Evolutionary conservation across 2,888 invertebrate genomes (phyloP), one percentile per base, ranked within the genome.

Genomic region (Diogma glabrata): DNA sequence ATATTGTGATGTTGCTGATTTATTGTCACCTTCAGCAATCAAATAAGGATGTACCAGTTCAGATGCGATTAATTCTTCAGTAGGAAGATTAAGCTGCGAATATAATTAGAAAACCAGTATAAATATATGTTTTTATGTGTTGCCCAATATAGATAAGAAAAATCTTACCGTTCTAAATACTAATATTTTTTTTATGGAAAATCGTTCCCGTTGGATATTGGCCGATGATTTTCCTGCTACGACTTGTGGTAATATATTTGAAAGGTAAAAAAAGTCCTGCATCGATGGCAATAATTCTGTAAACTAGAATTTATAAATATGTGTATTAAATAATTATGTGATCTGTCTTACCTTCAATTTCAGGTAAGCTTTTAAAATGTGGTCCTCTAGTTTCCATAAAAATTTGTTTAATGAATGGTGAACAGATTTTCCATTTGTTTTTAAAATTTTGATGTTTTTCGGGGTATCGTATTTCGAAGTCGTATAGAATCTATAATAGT

Each of bases 141-240:
- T 17, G 38, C 4, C 38, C 4, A 38, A 38, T 38, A 38, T 38
- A 17, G 17, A 17, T 17, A 38, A 38, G 19, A 19, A 17, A 38
- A 38, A 38, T 17, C 38, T 17, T 38, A 38, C 38, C 38, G 38
- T 17, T 38, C 19, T 38, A 38, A 38, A 17, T 8, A 17, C 5
- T 38, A 17, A 38, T 38, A 17, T 38, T 38, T 17, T 17, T 4
- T 38, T 5, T 38, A 38, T 9, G 19, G 38, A 17, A 17, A 38
- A 38, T 38, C 17, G 38, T 38, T 38, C 38, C 38, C 19, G 17
- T 38, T 17, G 38, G 19, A 38, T 38, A 38, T 38, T 38, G 38
- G 38, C 38, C 19, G 38, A 38, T 17, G 38, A 38, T 38, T 17
- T 38, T 19, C 38, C 38, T 17, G 38, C 38, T 16, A 38, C 17